Conservation (phyloP, 1,140 invertebrate genomes). For the Tetramorium parvispinum region DNA sequence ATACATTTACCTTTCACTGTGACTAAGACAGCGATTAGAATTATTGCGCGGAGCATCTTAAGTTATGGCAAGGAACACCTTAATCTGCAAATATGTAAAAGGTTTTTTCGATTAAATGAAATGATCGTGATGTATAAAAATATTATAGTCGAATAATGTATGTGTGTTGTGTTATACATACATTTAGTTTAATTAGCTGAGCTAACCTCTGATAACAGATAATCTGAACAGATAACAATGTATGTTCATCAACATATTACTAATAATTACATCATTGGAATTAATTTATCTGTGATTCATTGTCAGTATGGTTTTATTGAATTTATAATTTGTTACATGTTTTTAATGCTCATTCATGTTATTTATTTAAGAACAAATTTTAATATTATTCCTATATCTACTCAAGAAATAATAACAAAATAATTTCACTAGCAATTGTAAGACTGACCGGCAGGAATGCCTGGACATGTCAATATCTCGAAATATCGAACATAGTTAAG, state of each 20-base stretch:
- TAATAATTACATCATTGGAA: not conserved
- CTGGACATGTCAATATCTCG: no score
- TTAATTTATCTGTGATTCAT: not conserved
- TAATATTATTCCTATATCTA: not conserved
- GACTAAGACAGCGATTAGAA: not conserved
- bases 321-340: not conserved
- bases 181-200: not conserved
- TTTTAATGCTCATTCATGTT: not conserved
- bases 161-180: not conserved
- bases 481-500: no score
- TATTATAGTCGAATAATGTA: not conserved
- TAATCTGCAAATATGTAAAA: conserved; percentile 12
- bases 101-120: not conserved
- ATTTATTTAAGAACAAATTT: not conserved
- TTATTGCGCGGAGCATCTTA: not conserved
- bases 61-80: not conserved
- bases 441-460: no score
- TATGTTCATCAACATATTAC: not conserved
- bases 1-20: conserved; percentile 6
- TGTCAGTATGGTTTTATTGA: not conserved
- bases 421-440: not conserved
- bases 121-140: not conserved
- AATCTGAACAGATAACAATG: not conserved
- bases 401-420: not conserved
- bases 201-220: not conserved